Evolutionary conservation across 2,888 invertebrate species (phyloP).

Genomic region (Apodemia mormo): DNA sequence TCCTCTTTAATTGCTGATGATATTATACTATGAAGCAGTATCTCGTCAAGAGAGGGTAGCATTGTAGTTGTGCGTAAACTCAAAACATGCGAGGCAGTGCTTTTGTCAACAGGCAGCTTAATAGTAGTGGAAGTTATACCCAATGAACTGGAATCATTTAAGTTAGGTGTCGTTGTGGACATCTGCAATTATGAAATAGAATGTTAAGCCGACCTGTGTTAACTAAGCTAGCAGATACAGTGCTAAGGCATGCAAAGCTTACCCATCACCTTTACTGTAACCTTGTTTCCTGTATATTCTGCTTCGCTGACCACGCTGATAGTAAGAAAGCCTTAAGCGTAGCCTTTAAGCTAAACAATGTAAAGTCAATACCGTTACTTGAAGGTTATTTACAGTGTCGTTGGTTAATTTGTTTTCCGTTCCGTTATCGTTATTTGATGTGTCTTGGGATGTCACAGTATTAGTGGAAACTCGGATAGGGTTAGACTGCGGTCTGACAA

Average conservation of each 20-base stretch:
- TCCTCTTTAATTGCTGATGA: conserved; percentile 83
- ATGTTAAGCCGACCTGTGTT: conserved; percentile 65
- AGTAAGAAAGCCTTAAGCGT: conserved; percentile 67
- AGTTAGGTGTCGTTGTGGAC: conserved; percentile 77
- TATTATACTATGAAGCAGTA: conserved; percentile 81
- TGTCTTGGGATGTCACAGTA: conserved; percentile 82
- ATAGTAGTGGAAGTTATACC: conserved; percentile 72
- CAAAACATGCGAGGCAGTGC: conserved; percentile 81
- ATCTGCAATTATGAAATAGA: conserved; percentile 79
- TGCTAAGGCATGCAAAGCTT: conserved; percentile 65
- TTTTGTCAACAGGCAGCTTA: conserved; percentile 73
- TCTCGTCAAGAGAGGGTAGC: conserved; percentile 82
- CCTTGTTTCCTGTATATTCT: conserved; percentile 45
- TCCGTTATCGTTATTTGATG: conserved; percentile 84
- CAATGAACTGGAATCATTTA: conserved; percentile 74
- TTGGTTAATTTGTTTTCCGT: conserved; percentile 76
- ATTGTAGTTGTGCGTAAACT: conserved; percentile 81
- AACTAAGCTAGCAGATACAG: conserved; percentile 53
- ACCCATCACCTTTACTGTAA: conserved; percentile 43
- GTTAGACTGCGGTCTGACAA: conserved; percentile 80
- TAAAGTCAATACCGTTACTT: conserved; percentile 78
- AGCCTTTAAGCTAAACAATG: conserved; percentile 76
- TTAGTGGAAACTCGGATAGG: conserved; percentile 85
- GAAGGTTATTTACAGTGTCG: conserved; percentile 81
- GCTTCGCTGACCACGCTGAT: conserved; percentile 46